A percentile compares a stretch with the other conserved stretches of the same genome.
phyloP scores from a whole-genome alignment of 2,797 vertebrate species.

The Molossus alvarezi region DNA sequence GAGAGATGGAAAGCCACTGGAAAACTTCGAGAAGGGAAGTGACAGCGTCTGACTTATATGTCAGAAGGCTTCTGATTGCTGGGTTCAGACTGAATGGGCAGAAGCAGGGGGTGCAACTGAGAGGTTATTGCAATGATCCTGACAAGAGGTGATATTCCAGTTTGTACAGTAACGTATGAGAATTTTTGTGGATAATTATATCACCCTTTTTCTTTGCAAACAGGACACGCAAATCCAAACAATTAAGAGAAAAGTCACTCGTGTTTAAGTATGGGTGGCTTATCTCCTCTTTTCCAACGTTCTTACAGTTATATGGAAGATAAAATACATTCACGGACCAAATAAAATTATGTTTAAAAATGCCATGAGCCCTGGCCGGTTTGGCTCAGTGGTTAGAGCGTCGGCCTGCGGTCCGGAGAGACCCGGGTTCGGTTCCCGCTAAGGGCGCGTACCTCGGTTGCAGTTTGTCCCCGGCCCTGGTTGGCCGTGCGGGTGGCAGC shows the following conservation, averaged over 20 bases:
- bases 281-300: background rate
- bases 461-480: no score
- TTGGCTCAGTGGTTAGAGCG: no score
- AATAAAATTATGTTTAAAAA: slow-evolving; percentile 1
- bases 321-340: background rate
- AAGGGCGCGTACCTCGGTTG: no score
- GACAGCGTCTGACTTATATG: background rate
- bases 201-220: slow-evolving; percentile 1
- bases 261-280: background rate
- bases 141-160: background rate
- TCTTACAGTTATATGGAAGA: slow-evolving; percentile 11
- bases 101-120: background rate
- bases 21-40: background rate
- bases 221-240: slow-evolving; percentile 36
- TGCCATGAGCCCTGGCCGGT: background rate
- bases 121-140: background rate
- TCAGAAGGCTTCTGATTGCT: background rate
- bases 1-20: background rate
- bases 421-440: no score
- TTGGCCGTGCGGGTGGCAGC: no score
- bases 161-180: background rate
- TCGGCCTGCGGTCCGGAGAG: no score
- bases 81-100: background rate
- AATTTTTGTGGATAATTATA: background rate
- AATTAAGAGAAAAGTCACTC: slow-evolving; percentile 17